These are phyloP conservation scores for Manacus vitellinus DNA, from an alignment of 2,113 vertebrate species.

Conservation along the genomic window DNA sequence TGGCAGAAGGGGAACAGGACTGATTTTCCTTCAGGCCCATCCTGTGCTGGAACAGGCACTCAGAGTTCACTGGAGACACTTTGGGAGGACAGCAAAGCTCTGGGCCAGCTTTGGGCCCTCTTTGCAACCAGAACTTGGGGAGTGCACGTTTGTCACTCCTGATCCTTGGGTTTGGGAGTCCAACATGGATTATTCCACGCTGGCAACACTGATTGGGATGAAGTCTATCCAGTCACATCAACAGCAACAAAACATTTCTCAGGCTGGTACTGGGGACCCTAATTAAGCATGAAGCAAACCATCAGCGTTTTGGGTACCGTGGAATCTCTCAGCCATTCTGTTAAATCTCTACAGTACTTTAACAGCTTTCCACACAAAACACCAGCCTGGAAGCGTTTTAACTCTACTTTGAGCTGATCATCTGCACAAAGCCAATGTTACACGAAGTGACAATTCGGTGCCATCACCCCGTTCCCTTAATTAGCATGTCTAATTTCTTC, in stretches of 20 bases:
- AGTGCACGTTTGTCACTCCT: background rate
- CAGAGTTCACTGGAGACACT: background rate
- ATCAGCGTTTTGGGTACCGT: background rate
- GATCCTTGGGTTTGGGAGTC: background rate
- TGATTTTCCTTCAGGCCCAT: background rate
- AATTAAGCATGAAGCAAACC: background rate
- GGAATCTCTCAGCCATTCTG: background rate
- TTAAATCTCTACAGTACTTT: background rate
- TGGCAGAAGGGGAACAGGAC: background rate
- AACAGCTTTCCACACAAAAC: background rate
- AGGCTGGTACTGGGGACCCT: background rate
- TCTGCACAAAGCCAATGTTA: slow-evolving; percentile 1
- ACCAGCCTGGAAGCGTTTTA: background rate
- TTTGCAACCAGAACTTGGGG: background rate
- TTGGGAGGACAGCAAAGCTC: background rate
- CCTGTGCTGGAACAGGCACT: rapidly evolving
- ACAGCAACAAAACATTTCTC: background rate
- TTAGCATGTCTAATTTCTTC: slow-evolving; percentile 21
- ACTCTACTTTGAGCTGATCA: background rate
- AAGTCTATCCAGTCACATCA: background rate
- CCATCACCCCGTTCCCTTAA: background rate
- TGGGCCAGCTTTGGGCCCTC: background rate
- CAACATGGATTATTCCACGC: background rate
- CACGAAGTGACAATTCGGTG: background rate
- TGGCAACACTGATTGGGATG: background rate